These are phyloP conservation scores for Anodontia alba DNA, from an alignment of 2,888 invertebrate species.

Conservation along the genomic window DNA sequence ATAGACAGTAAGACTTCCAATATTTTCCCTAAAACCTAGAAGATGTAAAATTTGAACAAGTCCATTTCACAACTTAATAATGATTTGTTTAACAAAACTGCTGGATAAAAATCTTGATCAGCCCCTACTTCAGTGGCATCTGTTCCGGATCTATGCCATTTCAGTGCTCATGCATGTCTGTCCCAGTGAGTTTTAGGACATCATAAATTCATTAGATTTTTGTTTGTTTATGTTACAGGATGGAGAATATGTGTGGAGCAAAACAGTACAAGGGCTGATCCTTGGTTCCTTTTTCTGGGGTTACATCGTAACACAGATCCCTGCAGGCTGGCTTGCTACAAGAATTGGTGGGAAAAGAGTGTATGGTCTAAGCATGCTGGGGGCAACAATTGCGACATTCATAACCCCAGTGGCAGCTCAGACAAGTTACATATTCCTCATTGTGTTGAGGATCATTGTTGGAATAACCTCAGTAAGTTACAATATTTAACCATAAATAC, in stretches of 20 bases:
- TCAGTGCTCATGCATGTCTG: too few relatives aligned
- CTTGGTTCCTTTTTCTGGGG: conserved; percentile 81
- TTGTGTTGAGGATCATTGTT: conserved; percentile 70
- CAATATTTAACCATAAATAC: too few relatives aligned
- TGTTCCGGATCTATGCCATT: too few relatives aligned
- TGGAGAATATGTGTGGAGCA: conserved; percentile 76
- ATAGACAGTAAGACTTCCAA: too few relatives aligned
- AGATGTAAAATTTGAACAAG: too few relatives aligned
- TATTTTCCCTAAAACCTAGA: too few relatives aligned
- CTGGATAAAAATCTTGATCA: too few relatives aligned
- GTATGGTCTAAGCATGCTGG: conserved; percentile 76
- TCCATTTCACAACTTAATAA: too few relatives aligned
- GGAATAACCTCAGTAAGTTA: conserved; percentile 76
- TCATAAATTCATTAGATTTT: too few relatives aligned
- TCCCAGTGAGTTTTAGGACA: too few relatives aligned
- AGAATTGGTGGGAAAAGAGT: conserved; percentile 79
- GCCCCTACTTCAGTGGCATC: too few relatives aligned
- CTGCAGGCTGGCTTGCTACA: conserved; percentile 81
- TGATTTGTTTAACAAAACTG: too few relatives aligned
- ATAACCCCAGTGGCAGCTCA: conserved; percentile 79
- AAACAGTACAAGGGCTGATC: conserved; percentile 74
- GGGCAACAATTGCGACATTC: conserved; percentile 73
- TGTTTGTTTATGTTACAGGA: conserved; percentile 67
- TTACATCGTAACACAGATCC: conserved; percentile 78
- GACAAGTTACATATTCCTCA: conserved; percentile 69